Base-by-base conservation (phyloP, 2,113 vertebrate genomes). In the Nestor notabilis region DNA sequence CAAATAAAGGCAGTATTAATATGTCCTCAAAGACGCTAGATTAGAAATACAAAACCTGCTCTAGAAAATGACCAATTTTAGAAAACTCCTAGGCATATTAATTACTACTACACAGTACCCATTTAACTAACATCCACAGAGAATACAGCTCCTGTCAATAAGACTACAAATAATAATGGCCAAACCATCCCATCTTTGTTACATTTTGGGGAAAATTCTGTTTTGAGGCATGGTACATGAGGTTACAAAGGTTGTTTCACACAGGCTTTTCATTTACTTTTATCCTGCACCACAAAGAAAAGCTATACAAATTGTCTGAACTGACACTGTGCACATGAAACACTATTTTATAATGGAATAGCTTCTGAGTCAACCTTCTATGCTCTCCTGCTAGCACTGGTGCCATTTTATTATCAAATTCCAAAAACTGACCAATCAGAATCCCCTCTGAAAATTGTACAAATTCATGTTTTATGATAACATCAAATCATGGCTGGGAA, bases 341-440 rank as follows among this genome's bases (percentile, higher is more conserved):
- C 37, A 12, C 29, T 25, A n/a, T 72, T 93, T 83, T 43, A 31
- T 10, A 50, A 41, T 19, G 5, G 33, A 76, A 53, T 5, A 64
- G 14, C 35, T 75, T 17, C 24, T 53, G 16, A 66, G 13, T 28
- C 58, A 86, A 56, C 15, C 23, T 47, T 66, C 60, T 47, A 44
- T 24, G 11, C 4, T 76, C 47, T 78, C 35, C 75, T 82, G 41
- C 52, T 66, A 77, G 56, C 15, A 56, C 21, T 44, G 28, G 5
- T 75, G 41, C 10, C 12, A 44, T 77, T 94, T 92, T 84, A 25
- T 37, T 37, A 77, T 49, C 63, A 63, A 58, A 85, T 89, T 90
- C 94, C 69, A 77, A 93, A 93, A 96, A 96, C 98, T 99, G 98
- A 99, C 99, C 99, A 98, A 99, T 99, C 98, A 98, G 98, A 99